Evolutionary conservation across 23 tunicate species (phyloP), one percentile per base, ranked within the genome.

Genomic region (Ciona savignyi): DNA sequence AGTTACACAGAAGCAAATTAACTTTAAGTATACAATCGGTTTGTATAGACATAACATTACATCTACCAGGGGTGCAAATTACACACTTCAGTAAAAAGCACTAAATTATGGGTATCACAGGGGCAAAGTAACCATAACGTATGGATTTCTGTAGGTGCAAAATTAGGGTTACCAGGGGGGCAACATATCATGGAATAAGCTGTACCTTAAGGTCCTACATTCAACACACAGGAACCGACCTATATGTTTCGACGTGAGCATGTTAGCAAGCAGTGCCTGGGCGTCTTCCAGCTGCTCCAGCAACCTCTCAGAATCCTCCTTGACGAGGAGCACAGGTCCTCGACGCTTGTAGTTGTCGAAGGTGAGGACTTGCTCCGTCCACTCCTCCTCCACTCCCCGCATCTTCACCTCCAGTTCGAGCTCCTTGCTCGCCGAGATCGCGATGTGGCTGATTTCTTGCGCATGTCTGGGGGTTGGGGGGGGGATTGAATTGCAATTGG

Each of bases 271-370:
- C 33, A 80, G 71, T 32, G 91, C 87, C 61, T 84, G 97, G 0
- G 86, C 97, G 65, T 91, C 91, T 80, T 91, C 97, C 67, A 91
- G 76, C 23, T 81, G 78, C 71, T 91, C 97, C 48, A 91, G 80
- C 51, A 91, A 48, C 67, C 89, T 74, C 60, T 89, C 89, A 23
- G 96, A 83, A 74, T 89, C 89, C 30, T 89, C 96, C 60, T 89
- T 89, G 0, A 83, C 85, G 33, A 89, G 67, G 33, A 83, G 77
- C 25, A 89, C 89, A 30, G 89, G 89, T 35, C 96, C 96, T 78
- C 96, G 81, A 26, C 96, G 66, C 67, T 88, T 88, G 87, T 88
- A 88, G 70, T 88, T 88, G n/a, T 78, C 81, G 64, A 88, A 88
- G 31, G 84, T 81, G 68, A 88, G 83, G 25, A 88, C 96, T 68